phyloP scores from a whole-genome alignment of 2,797 vertebrate species.

The Moxostoma hubbsi region DNA sequence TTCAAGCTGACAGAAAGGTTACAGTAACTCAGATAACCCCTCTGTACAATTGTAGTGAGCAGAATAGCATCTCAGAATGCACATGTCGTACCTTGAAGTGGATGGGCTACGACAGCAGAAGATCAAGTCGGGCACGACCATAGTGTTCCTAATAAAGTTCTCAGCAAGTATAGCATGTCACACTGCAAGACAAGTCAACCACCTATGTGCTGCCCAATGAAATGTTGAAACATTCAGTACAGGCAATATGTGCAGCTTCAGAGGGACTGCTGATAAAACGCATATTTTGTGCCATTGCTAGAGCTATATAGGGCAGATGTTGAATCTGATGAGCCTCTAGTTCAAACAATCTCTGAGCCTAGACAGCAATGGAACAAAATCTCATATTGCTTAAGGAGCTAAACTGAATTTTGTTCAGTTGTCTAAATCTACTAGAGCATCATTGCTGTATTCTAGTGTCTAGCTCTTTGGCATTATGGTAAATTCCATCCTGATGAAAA shows the following conservation, averaged over 20 bases:
- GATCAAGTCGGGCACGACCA: no score
- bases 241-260: constrained; percentile 8
- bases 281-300: constrained; percentile 64
- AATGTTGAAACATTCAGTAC: constrained; percentile 4
- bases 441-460: not conserved
- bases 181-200: no score
- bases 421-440: no score
- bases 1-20: no score
- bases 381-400: not conserved
- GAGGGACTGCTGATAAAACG: constrained; percentile 36
- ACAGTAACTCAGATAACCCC: no score
- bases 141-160: no score
- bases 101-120: no score
- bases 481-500: not conserved
- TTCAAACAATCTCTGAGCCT: constrained; percentile 11
- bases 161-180: no score
- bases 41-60: no score
- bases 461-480: not conserved
- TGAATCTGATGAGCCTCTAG: constrained; percentile 69
- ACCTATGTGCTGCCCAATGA: not conserved
- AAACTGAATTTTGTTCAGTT: not conserved
- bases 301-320: constrained; percentile 77
- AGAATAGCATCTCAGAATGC: no score
- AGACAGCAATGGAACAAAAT: constrained; percentile 8
- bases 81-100: no score